Conservation (phyloP, 2,888 invertebrate genomes). For the Acronicta alni region DNA sequence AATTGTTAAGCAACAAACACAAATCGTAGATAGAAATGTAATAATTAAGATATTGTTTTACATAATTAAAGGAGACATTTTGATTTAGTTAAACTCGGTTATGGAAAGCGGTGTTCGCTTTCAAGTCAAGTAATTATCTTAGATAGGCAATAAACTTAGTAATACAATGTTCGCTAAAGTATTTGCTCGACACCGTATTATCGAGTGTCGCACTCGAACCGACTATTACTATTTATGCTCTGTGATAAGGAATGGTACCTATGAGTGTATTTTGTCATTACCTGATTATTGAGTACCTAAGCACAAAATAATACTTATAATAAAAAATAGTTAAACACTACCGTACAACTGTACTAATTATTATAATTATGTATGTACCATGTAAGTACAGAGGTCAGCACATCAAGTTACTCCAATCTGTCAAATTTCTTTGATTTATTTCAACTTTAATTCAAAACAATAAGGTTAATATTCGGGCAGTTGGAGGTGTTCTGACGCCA, state of each 20-base stretch:
- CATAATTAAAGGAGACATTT: conserved; percentile 71
- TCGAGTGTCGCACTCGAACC: conserved; percentile 4
- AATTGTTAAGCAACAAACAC: conserved; percentile 42
- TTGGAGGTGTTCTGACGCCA: too few relatives aligned
- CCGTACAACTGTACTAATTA: too few relatives aligned
- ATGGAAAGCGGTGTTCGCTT: conserved; percentile 67
- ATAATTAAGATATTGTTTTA: conserved; percentile 80
- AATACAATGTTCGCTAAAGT: conserved; percentile 9
- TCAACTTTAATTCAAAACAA: too few relatives aligned
- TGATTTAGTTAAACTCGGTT: conserved; percentile 65
- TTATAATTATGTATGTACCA: too few relatives aligned
- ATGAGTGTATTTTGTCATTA: conserved; percentile 28
- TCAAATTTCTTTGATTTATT: too few relatives aligned
- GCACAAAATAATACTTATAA: too few relatives aligned
- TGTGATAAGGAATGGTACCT: conserved; percentile 22
- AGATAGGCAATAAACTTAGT: conserved; percentile 26
- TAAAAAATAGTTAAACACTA: too few relatives aligned
- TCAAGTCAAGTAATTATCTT: conserved; percentile 49
- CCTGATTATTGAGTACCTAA: too few relatives aligned
- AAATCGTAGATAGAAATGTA: conserved; percentile 63
- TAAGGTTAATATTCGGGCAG: too few relatives aligned
- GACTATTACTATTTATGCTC: conserved; percentile 3
- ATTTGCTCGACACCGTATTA: conserved; percentile 29
- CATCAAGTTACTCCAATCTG: too few relatives aligned
- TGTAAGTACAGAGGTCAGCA: too few relatives aligned